phyloP scores from a whole-genome alignment of 2,797 vertebrate species.

The Gymnoscopelus microlampas region DNA sequence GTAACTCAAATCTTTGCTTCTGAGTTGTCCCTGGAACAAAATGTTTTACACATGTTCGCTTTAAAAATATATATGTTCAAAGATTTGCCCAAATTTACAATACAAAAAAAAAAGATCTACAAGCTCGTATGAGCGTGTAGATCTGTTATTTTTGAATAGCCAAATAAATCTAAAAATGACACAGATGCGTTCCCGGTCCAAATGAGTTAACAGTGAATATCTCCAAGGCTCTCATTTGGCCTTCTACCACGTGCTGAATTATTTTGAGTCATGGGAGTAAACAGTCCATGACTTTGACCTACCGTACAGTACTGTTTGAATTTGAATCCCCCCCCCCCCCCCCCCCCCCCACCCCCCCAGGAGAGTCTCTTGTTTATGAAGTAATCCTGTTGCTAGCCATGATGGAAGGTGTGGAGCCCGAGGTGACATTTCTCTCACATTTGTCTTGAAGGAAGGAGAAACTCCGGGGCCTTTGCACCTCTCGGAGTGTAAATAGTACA shows the following conservation, averaged over 20 bases:
- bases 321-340: slow-evolving; percentile 18
- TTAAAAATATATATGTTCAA: too few relatives aligned
- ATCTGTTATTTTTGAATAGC: too few relatives aligned
- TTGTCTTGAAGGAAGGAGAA: slow-evolving; percentile 27
- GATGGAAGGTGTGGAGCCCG: slow-evolving; percentile 18
- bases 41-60: too few relatives aligned
- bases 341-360: slow-evolving; percentile 1
- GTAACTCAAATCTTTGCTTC: too few relatives aligned
- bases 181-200: too few relatives aligned
- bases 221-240: slow-evolving; percentile 39
- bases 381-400: slow-evolving; percentile 26
- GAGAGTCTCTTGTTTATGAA: slow-evolving; percentile 12
- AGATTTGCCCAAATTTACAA: too few relatives aligned
- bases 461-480: slow-evolving; percentile 11
- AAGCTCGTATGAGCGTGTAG: too few relatives aligned
- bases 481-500: slow-evolving; percentile 38
- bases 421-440: slow-evolving; percentile 52
- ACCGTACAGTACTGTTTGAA: slow-evolving; percentile 3
- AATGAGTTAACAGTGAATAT: slow-evolving; percentile 18
- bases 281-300: slow-evolving; percentile 38
- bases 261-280: slow-evolving; percentile 31
- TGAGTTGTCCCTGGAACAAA: too few relatives aligned
- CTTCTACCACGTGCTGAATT: slow-evolving; percentile 36
- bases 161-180: too few relatives aligned
- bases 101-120: too few relatives aligned